Evolutionary conservation across 1,140 invertebrate genomes (phyloP), one percentile per base, ranked within the genome.

Genomic region (Argopecten irradians): DNA sequence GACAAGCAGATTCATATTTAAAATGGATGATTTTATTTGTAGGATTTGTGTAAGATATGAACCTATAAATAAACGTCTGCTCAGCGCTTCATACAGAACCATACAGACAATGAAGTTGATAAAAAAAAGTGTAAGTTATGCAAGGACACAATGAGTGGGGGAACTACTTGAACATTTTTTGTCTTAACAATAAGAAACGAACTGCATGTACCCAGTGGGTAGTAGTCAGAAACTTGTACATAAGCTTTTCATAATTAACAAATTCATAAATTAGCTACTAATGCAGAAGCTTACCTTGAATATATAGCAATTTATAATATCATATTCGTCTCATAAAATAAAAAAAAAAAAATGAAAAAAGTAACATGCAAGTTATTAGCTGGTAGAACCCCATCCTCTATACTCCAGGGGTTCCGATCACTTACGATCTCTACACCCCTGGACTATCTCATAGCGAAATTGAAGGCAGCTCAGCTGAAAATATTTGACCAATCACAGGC

Each of bases 41-140:
- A 71, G 55, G 55, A 71, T 71, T 71, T 71, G 55, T 71, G 55
- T 71, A 71, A 71, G 55, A 71, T 71, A 71, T 71, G 55, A 71
- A 71, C 55, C 13, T 5, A 71, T 71, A 5, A n/a, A 16, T 46
- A 46, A 11, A 8, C 22, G 19, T 71, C 55, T 71, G 55, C 55
- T 28, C 8, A n/a, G n/a, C 55, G 28, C 55, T 16, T 8, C 43
- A 71, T 3, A 71, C 55, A 71, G 55, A 71, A 28, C 8, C 55
- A 16, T 19, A 46, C 43, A 46, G 43, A 46, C 19, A 16, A 28
- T 71, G n/a, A 71, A 71, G 55, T 71, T n/a, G 28, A 28, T 71
- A 13, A 39, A 8, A 11, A 28, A 71, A n/a, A n/a, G 28, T n/a
- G n/a, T 71, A 71, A n/a, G n/a, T 71, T 71, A 71, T n/a, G n/a